Percentiles rank a stretch among this genome's conserved stretches.
Conservation (phyloP, 2,888 invertebrate genomes). For the Patella caerulea region DNA sequence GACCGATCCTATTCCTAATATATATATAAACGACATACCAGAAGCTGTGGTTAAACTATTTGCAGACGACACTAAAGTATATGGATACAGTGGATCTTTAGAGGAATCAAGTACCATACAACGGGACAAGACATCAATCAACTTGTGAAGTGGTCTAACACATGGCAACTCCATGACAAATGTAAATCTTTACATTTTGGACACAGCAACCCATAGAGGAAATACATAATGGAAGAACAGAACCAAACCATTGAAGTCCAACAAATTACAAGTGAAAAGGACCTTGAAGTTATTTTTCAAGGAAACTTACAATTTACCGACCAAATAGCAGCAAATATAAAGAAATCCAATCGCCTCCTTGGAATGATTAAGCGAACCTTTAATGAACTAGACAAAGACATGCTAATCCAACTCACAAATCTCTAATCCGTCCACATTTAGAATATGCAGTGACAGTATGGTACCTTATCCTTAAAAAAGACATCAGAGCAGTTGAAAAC, state of each 20-base stretch:
- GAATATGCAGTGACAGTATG: too few relatives aligned
- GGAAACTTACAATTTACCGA: conserved; percentile 14
- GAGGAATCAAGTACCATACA: too few relatives aligned
- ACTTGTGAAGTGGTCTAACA: not conserved
- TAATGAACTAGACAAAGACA: conserved; percentile 5
- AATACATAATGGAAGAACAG: not conserved
- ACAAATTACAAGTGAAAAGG: conserved; percentile 20
- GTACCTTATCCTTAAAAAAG: too few relatives aligned
- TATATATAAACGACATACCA: too few relatives aligned
- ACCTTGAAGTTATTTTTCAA: conserved; percentile 24
- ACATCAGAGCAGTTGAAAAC: too few relatives aligned
- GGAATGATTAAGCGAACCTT: conserved; percentile 19
- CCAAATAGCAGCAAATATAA: conserved; percentile 19
- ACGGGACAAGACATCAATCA: not conserved
- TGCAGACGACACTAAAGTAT: too few relatives aligned
- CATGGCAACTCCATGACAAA: not conserved
- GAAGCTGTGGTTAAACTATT: too few relatives aligned
- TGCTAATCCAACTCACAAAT: too few relatives aligned
- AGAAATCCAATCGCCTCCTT: conserved; percentile 26
- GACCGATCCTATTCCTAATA: too few relatives aligned
- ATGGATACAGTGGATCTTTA: too few relatives aligned
- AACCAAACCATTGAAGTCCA: too few relatives aligned
- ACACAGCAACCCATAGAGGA: not conserved
- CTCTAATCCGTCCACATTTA: too few relatives aligned
- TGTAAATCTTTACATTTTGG: not conserved